Evolutionary conservation across 2,113 vertebrate genomes (phyloP).

Genomic region (Gobius niger): DNA sequence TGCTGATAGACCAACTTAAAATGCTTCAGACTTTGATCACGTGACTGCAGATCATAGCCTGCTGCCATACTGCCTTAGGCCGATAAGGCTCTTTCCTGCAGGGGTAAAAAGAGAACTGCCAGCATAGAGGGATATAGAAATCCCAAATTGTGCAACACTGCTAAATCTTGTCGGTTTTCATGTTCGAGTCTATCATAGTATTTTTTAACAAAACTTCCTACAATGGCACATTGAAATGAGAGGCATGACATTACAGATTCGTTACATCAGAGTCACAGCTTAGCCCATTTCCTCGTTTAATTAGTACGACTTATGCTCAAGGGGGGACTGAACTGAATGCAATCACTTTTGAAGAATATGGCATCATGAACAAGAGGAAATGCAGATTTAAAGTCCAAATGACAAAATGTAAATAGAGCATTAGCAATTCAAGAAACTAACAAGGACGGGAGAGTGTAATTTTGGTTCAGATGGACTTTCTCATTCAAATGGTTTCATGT

Average conservation of each 20-base stretch:
- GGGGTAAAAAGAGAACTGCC: slow-evolving; percentile 10
- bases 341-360: slow-evolving; percentile 55
- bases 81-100: slow-evolving; percentile 11
- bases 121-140: slow-evolving; percentile 13
- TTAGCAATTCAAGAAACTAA: slow-evolving; percentile 64
- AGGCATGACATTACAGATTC: slow-evolving; percentile 51
- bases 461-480: slow-evolving; percentile 21
- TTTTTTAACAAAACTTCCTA: slow-evolving; percentile 19
- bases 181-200: slow-evolving; percentile 16
- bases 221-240: slow-evolving; percentile 29
- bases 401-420: slow-evolving; percentile 66
- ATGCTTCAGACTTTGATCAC: slow-evolving; percentile 4
- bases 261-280: slow-evolving; percentile 51
- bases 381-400: slow-evolving; percentile 64
- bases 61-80: slow-evolving; percentile 2
- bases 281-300: slow-evolving; percentile 56
- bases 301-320: slow-evolving; percentile 47
- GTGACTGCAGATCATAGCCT: slow-evolving; percentile 18
- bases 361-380: slow-evolving; percentile 53
- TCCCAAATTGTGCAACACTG: slow-evolving; percentile 16
- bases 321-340: slow-evolving; percentile 25
- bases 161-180: slow-evolving; percentile 4
- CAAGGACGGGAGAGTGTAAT: slow-evolving; percentile 53
- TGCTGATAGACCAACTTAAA: slow-evolving; percentile 22
- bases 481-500: slow-evolving; percentile 17